phyloP scores from a whole-genome alignment of 2,888 invertebrate species.

The Drosophila yooni region DNA sequence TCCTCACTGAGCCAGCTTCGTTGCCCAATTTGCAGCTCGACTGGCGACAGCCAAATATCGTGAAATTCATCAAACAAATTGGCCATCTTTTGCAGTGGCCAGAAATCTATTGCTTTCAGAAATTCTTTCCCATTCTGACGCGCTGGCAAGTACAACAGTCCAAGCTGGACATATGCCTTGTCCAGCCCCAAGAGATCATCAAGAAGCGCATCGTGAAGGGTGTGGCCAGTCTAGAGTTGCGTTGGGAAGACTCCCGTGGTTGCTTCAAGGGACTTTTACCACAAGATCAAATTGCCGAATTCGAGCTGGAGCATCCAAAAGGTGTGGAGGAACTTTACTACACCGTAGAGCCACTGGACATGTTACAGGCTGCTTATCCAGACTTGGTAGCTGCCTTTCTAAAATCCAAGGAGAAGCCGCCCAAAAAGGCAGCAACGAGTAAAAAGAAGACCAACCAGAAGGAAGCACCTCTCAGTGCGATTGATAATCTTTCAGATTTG shows the following conservation, averaged over 20 bases:
- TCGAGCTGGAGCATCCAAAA: conserved; percentile 85
- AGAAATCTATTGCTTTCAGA: conserved; percentile 90
- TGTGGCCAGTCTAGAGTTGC: conserved; percentile 89
- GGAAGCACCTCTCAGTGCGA: conserved; percentile 69
- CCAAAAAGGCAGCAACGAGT: conserved; percentile 84
- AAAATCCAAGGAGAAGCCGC: conserved; percentile 86
- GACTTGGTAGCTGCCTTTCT: conserved; percentile 87
- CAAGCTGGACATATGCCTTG: conserved; percentile 50
- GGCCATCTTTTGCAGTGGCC: conserved; percentile 90
- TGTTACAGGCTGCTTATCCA: conserved; percentile 88
- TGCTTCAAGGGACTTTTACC: conserved; percentile 88
- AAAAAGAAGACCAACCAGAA: conserved; percentile 39
- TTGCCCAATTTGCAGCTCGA: conserved; percentile 86
- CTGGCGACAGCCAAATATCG: conserved; percentile 89
- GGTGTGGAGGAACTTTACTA: conserved; percentile 86
- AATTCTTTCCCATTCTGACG: conserved; percentile 90
- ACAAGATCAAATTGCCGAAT: conserved; percentile 86
- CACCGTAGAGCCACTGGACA: conserved; percentile 89
- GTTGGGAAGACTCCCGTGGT: conserved; percentile 88
- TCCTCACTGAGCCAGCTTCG: conserved; percentile 87
- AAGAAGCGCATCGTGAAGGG: conserved; percentile 87
- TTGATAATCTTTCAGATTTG: conserved; percentile 66
- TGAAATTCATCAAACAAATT: conserved; percentile 90
- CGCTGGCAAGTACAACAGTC: conserved; percentile 88
- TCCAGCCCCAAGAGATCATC: conserved; percentile 86